Evolutionary conservation across 1,140 invertebrate genomes (phyloP), one percentile per base, ranked within the genome.

Genomic region (Apis florea): DNA sequence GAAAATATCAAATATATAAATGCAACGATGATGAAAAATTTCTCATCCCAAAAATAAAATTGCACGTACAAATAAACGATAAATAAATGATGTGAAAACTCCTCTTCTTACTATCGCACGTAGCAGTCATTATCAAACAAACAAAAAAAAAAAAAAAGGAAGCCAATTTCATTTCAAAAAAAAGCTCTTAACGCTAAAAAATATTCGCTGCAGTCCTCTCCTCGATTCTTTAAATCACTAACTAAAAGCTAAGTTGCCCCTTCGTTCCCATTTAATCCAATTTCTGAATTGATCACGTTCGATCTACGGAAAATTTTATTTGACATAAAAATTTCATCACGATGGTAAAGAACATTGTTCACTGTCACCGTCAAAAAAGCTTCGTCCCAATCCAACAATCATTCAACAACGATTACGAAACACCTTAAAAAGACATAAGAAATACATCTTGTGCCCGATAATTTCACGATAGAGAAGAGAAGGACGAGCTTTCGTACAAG

Each of bases 101-200:
- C 49, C 63, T 58, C 53, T 59, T 63, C 67, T 58, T 73, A 47
- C 58, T 58, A 64, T 58, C 59, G 58, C 24, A 63, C 61, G 53
- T 63, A 76, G 59, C 82, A 61, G 78, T 79, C 74, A 81, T 85
- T 87, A 84, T 88, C 88, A 89, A 88, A 89, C 88, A 89, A 88
- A 89, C 83, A 83, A 87, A 89, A 91, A 89, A 79, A 84, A 87
- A 88, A 91, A 88, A 86, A 88, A 88, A 80, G 82, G 90, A 89
- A 91, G 89, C 89, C 85, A 88, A 91, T 91, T 90, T 89, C 75
- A 78, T 82, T 78, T 68, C 63, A 17, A 13, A 58, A 13, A 51
- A 40, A 53, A 68, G 31, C 83, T 56, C 54, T 47, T 81, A 86
- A 86, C 79, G 71, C 68, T 68, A 74, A 84, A 87, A 74, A 76